phyloP scores from a whole-genome alignment of 2,113 vertebrate genomes.

The Microtus montanus region DNA sequence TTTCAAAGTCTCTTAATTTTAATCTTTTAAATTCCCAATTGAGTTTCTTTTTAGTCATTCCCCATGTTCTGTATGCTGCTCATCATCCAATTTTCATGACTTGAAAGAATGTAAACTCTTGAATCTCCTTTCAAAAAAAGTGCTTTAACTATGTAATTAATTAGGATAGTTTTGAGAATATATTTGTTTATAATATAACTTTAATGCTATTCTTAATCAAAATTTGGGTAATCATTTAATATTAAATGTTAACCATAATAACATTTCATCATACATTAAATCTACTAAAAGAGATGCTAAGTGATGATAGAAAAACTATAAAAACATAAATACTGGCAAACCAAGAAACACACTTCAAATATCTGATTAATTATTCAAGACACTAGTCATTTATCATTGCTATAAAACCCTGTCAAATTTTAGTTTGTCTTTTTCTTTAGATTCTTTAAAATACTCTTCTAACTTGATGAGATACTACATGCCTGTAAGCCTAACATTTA shows the following conservation, averaged over 20 bases:
- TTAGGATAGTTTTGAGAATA: not conserved
- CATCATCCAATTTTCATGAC: not conserved
- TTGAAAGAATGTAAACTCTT: not conserved
- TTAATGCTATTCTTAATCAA: conserved; percentile 13
- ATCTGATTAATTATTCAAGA: conserved; percentile 25
- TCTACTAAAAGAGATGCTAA: not conserved
- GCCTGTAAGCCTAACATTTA: too few species aligned
- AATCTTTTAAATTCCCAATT: not conserved
- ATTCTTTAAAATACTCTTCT: not conserved
- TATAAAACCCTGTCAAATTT: not conserved
- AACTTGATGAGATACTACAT: not conserved
- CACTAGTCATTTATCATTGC: not conserved
- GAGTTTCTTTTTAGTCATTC: not conserved
- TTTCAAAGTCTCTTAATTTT: not conserved
- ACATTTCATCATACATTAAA: not conserved
- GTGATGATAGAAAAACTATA: not conserved
- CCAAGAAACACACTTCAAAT: not conserved
- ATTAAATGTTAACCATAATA: not conserved
- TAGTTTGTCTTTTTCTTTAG: not conserved
- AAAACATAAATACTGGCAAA: not conserved
- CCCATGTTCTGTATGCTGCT: not conserved
- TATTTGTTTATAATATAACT: not conserved
- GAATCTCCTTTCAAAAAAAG: not conserved
- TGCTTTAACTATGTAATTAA: not conserved
- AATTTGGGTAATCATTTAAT: not conserved